Conservation (phyloP, 1,140 invertebrate genomes). For the Anagrus nilaparvatae region DNA sequence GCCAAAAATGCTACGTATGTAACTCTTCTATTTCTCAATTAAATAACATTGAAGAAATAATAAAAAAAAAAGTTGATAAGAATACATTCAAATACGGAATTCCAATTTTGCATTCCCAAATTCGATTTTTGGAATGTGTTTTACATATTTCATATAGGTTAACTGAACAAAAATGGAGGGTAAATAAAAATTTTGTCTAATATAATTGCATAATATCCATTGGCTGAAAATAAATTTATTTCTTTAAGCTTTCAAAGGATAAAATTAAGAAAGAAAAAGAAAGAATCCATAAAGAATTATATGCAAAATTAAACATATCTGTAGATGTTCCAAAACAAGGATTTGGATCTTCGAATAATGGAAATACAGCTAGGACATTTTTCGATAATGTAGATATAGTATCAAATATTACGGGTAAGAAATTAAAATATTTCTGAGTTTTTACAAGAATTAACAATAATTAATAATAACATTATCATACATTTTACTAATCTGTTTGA, state of each 20-base stretch:
- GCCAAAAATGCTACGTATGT: conserved; percentile 30
- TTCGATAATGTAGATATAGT: conserved; percentile 21
- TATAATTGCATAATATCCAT: too few relatives aligned
- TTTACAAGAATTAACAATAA: too few relatives aligned
- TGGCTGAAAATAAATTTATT: background rate
- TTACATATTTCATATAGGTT: conserved; percentile 26
- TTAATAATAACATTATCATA: too few relatives aligned
- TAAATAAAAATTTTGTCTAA: background rate
- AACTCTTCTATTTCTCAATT: background rate
- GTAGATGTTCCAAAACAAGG: conserved; percentile 1
- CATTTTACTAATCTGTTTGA: too few relatives aligned
- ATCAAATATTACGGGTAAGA: conserved; percentile 25
- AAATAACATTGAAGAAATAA: conserved; percentile 19
- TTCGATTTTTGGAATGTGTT: conserved; percentile 24
- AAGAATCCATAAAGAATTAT: background rate
- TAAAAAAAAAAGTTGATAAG: conserved; percentile 11
- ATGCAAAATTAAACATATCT: background rate
- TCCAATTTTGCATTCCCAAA: conserved; percentile 27
- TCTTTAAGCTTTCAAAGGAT: background rate
- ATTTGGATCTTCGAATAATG: conserved; percentile 19
- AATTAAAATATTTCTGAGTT: too few relatives aligned
- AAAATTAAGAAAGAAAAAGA: background rate
- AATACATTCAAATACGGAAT: conserved; percentile 24
- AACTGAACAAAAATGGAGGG: conserved; percentile 18
- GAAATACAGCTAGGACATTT: conserved; percentile 30